Conservation (phyloP, 2,113 vertebrate genomes). For the Pelvicachromis taeniatus region DNA sequence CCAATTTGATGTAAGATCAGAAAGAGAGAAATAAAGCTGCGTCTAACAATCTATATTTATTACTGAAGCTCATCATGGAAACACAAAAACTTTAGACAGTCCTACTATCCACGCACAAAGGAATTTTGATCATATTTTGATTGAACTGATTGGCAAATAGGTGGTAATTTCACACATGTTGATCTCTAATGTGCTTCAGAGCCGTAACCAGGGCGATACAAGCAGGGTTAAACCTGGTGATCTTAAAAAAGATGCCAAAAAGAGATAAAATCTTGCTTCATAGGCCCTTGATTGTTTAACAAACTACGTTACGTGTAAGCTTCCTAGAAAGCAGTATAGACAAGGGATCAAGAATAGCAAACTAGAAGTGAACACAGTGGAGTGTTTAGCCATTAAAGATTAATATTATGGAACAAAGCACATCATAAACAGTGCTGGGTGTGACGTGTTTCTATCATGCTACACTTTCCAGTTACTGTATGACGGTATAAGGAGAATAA, state of each 20-base stretch:
- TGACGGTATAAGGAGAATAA: not conserved
- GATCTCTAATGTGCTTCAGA: not conserved
- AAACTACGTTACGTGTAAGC: not conserved
- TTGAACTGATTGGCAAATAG: not conserved
- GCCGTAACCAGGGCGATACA: not conserved
- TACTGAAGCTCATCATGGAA: too few relatives aligned
- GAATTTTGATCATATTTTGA: too few relatives aligned
- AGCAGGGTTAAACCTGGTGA: not conserved
- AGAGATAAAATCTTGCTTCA: not conserved
- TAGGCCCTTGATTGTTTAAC: not conserved
- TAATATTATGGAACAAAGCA: not conserved
- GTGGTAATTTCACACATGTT: not conserved
- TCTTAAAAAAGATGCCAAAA: not conserved
- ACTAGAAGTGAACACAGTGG: not conserved
- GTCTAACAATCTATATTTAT: too few relatives aligned
- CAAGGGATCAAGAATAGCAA: not conserved
- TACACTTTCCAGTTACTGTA: not conserved
- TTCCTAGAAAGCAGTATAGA: not conserved
- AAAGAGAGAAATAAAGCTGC: too few relatives aligned
- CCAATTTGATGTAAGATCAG: not conserved
- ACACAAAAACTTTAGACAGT: too few relatives aligned
- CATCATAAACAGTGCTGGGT: not conserved
- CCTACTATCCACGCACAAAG: too few relatives aligned
- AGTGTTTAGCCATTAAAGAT: not conserved
- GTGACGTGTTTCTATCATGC: not conserved